A percentile compares a stretch with the other conserved stretches of the same genome.
Evolutionary conservation across 1,140 invertebrate genomes (phyloP).

Genomic region (Drosophila melanica): DNA sequence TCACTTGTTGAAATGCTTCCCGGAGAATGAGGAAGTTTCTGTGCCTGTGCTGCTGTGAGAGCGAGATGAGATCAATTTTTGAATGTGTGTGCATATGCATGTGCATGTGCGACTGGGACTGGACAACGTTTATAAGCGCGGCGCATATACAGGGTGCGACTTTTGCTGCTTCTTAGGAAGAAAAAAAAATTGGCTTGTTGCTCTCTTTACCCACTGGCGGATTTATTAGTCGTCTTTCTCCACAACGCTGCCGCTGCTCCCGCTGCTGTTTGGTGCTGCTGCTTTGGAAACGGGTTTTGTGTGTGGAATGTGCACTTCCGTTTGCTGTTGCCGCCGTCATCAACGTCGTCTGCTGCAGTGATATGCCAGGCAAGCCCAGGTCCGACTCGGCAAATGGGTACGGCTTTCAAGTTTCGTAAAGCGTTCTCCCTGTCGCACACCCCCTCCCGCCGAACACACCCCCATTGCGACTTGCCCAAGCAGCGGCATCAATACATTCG

Average conservation of each 20-base stretch:
- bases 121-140: conserved; percentile 43
- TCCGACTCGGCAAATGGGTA: conserved; percentile 73
- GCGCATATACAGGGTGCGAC: conserved; percentile 48
- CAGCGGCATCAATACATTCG: conserved; percentile 72
- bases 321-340: conserved; percentile 56
- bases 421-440: conserved; percentile 37
- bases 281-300: conserved; percentile 73
- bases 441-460: conserved; percentile 13
- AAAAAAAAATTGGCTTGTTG: conserved; percentile 57
- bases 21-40: conserved; percentile 81
- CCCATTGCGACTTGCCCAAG: conserved; percentile 14
- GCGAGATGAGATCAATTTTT: conserved; percentile 71
- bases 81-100: conserved; percentile 22
- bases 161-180: conserved; percentile 31
- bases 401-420: conserved; percentile 79
- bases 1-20: conserved; percentile 81
- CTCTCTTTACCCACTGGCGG: conserved; percentile 83
- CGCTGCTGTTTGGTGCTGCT: conserved; percentile 30
- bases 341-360: conserved; percentile 36
- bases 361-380: conserved; percentile 51
- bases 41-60: conserved; percentile 37
- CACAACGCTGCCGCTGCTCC: conserved; percentile 24
- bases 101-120: conserved; percentile 21
- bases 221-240: conserved; percentile 81
- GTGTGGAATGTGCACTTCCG: conserved; percentile 83